These are phyloP conservation scores for Indri indri DNA, from an alignment of 2,113 vertebrate species.

Conservation along the genomic window DNA sequence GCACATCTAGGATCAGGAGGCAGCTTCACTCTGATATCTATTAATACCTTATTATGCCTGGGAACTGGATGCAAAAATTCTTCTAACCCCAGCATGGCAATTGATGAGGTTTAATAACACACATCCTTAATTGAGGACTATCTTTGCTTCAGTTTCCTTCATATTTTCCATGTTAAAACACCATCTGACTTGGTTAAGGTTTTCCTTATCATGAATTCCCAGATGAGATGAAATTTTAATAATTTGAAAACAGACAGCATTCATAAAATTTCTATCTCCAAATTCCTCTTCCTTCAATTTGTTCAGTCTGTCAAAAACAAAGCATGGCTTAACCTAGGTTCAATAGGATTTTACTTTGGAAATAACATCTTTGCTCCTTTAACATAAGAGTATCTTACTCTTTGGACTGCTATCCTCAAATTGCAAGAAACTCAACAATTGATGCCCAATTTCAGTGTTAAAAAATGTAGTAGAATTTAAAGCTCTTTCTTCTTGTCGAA, in stretches of 20 bases:
- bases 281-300: conserved; percentile 66
- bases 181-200: conserved; percentile 40
- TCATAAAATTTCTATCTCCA: conserved; percentile 69
- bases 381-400: not conserved
- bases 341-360: conserved; percentile 14
- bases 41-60: not conserved
- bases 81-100: not conserved
- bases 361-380: conserved; percentile 39
- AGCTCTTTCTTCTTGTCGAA: not conserved
- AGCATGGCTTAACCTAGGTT: conserved; percentile 53
- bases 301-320: conserved; percentile 73
- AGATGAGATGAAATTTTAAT: conserved; percentile 69
- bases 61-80: not conserved
- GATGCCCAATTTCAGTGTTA: not conserved
- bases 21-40: not conserved
- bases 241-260: conserved; percentile 70
- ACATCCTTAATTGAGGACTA: not conserved
- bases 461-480: not conserved
- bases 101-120: not conserved
- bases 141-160: not conserved
- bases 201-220: conserved; percentile 64
- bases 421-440: not conserved
- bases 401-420: not conserved
- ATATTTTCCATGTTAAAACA: conserved; percentile 43
- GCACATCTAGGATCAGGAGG: conserved; percentile 12